Conservation (phyloP, 2,797 vertebrate genomes). For the Gobio occitaniae region DNA sequence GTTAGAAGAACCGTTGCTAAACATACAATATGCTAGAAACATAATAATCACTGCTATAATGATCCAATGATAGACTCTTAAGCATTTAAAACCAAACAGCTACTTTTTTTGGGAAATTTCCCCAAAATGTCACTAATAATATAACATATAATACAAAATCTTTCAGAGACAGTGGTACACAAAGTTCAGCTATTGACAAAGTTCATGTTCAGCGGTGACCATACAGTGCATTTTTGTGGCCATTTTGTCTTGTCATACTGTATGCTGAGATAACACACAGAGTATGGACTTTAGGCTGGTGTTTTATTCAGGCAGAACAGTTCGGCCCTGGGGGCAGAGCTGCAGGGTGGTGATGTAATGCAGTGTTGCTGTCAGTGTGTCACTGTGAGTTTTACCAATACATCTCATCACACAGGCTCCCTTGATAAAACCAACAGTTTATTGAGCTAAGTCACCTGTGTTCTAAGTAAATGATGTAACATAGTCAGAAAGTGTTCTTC, state of each 20-base stretch:
- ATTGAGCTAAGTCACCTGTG: constrained; percentile 27
- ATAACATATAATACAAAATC: too few relatives aligned
- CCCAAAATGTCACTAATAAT: too few relatives aligned
- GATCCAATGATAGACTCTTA: too few relatives aligned
- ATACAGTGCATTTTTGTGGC: not conserved
- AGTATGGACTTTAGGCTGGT: constrained; percentile 16
- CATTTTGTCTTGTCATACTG: constrained; percentile 11
- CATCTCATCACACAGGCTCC: constrained; percentile 18
- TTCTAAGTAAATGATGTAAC: constrained; percentile 13
- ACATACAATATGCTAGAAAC: too few relatives aligned
- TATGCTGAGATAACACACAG: not conserved
- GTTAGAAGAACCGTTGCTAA: too few relatives aligned
- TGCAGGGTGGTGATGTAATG: constrained; percentile 47
- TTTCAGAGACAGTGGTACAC: not conserved
- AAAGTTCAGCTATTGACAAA: too few relatives aligned
- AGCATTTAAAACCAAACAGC: too few relatives aligned
- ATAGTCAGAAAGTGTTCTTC: not conserved
- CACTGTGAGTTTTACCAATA: constrained; percentile 27
- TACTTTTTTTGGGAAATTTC: too few relatives aligned
- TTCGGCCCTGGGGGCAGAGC: constrained; percentile 32
- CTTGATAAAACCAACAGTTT: constrained; percentile 30
- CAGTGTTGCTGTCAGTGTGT: constrained; percentile 26
- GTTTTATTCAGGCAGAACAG: constrained; percentile 19
- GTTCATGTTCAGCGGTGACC: not conserved
- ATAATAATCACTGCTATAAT: too few relatives aligned